phyloP scores from a whole-genome alignment of 2,888 invertebrate species.

The Rhagophthalmus giganteus region DNA sequence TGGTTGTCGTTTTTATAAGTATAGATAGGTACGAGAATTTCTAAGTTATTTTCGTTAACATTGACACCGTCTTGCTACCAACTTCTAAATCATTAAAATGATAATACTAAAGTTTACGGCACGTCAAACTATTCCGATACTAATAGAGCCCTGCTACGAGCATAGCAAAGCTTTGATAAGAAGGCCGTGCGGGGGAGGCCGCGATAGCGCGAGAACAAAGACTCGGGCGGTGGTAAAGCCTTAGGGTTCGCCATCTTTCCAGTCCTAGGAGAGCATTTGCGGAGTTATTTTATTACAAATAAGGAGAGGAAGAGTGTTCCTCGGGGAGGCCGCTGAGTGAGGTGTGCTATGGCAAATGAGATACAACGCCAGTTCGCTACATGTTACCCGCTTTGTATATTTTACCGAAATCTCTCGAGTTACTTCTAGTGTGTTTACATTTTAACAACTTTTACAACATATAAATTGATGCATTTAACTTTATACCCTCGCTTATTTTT shows the following conservation, averaged over 20 bases:
- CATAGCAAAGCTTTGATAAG: slow-evolving; percentile 35
- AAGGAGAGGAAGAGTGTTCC: slow-evolving; percentile 56
- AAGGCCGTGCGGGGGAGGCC: slow-evolving; percentile 29
- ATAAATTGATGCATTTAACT: slow-evolving; percentile 28
- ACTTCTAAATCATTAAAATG: slow-evolving; percentile 49
- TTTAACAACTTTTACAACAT: slow-evolving; percentile 31
- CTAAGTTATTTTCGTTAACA: too few species aligned
- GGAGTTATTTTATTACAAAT: slow-evolving; percentile 58
- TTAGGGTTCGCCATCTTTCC: slow-evolving; percentile 52
- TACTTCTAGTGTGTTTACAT: slow-evolving; percentile 31
- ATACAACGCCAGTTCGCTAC: slow-evolving; percentile 46
- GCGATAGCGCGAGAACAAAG: slow-evolving; percentile 42
- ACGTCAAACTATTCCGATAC: slow-evolving; percentile 49
- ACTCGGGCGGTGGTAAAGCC: slow-evolving; percentile 44
- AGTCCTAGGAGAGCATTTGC: slow-evolving; percentile 55
- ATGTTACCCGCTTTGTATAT: slow-evolving; percentile 36
- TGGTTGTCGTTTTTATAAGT: too few species aligned
- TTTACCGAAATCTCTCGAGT: slow-evolving; percentile 37
- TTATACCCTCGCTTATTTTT: slow-evolving; percentile 23
- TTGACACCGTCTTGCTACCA: slow-evolving; percentile 35
- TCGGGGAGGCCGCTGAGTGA: slow-evolving; percentile 52
- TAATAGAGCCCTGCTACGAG: slow-evolving; percentile 31
- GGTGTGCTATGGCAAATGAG: slow-evolving; percentile 54
- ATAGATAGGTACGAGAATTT: too few species aligned
- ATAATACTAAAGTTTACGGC: slow-evolving; percentile 48